Conservation (phyloP, 1,140 invertebrate genomes). For the Dendroctonus ponderosae region DNA sequence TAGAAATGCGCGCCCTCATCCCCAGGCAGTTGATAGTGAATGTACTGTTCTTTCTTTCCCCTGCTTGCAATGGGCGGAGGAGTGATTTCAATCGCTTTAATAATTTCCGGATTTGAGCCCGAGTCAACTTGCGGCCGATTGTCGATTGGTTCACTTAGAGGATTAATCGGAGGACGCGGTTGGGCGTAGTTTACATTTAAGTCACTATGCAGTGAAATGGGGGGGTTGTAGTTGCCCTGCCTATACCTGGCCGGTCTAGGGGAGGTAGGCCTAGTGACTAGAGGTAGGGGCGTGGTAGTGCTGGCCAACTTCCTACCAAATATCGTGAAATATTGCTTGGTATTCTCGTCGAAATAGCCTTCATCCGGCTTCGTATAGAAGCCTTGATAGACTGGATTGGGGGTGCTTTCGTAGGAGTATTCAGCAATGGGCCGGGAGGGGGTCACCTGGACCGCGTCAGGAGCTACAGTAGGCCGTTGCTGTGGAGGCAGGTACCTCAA, state of each 20-base stretch:
- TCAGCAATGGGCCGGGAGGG: slow-evolving; percentile 39
- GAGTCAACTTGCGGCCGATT: background rate
- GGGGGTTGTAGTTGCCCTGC: slow-evolving; percentile 39
- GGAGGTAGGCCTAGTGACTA: slow-evolving; percentile 20
- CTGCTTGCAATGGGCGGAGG: slow-evolving; percentile 4
- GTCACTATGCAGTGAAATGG: slow-evolving; percentile 58
- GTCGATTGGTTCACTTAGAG: slow-evolving; percentile 59
- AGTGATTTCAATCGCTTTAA: slow-evolving; percentile 36
- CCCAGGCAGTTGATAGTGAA: slow-evolving; percentile 58
- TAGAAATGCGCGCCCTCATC: slow-evolving; percentile 70
- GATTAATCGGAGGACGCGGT: slow-evolving; percentile 61
- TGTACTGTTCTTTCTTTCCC: slow-evolving; percentile 18
- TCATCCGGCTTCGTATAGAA: slow-evolving; percentile 74
- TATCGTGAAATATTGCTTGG: slow-evolving; percentile 72
- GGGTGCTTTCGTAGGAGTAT: slow-evolving; percentile 54
- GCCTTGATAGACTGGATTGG: slow-evolving; percentile 62
- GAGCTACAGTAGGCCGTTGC: slow-evolving; percentile 10
- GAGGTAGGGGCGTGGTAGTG: slow-evolving; percentile 54
- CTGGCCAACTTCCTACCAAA: slow-evolving; percentile 68
- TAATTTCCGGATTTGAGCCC: slow-evolving; percentile 26
- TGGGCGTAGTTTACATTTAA: slow-evolving; percentile 63
- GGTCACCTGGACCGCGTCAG: slow-evolving; percentile 11
- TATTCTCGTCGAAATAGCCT: slow-evolving; percentile 68
- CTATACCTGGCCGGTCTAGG: slow-evolving; percentile 23
- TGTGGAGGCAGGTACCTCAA: slow-evolving; percentile 33